Base-by-base conservation (phyloP, 2,888 invertebrate species). In the Ophion slaviceki region DNA sequence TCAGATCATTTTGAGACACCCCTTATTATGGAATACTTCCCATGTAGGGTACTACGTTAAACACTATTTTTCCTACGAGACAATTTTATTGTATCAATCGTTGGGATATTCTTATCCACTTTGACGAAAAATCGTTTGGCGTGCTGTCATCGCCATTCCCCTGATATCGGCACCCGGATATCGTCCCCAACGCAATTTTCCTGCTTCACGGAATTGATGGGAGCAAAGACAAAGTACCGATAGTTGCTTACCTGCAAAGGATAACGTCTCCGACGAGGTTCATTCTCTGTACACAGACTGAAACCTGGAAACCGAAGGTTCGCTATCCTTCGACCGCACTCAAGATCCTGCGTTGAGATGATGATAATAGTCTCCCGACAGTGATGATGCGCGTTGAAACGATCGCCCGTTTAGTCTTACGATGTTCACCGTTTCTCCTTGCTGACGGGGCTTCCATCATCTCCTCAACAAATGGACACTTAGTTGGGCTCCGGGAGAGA, bases 341-440 rank as follows among this genome's bases (percentile, higher is more conserved):
- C 17, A 32, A 28, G 32, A 47, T 47, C 11, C 47, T 66, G 28
- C 14, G 47, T 53, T 36, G 57, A 61, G 64, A 78, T 57, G 72
- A 82, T 67, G 77, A 84, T 72, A 72, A 77, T 80, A 59, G 53
- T 67, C 59, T 40, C 64, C 17, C 72, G n/a, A 53, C 66, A n/a
- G 24, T 47, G 47, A 77, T 72, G 72, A 32, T 61, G 61, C 67
- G 36, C 71, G 59, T 57, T 66, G 36, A 47, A 57, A 20, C 28
- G 59, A 84, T 77, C 82, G 64, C 57, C 57, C 66, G 14, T 45
- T 76, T 72, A 77, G 28, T 17, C 66, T 72, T 74, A n/a, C 36
- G n/a, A 61, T 74, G 36, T 17, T n/a, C 47, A 10, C 32, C 17
- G 6, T 62, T 76, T 72, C 20, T 70, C 70, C 61, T 67, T 68